These are phyloP conservation scores for Branchinecta lynchi DNA, from an alignment of 1,140 invertebrate species.

Conservation along the genomic window DNA sequence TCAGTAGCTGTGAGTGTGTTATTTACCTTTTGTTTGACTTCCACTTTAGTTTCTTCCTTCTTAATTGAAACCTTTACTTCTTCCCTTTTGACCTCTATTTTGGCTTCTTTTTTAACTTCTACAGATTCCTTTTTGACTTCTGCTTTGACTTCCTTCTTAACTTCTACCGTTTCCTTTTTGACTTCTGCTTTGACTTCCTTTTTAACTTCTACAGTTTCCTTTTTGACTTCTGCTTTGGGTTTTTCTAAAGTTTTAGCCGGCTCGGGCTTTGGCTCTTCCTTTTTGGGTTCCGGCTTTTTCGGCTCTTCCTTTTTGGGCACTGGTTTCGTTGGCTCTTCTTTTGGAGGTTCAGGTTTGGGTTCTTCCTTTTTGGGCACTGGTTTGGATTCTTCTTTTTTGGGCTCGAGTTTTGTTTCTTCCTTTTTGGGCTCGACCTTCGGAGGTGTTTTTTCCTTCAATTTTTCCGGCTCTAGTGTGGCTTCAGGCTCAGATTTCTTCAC, in stretches of 20 bases:
- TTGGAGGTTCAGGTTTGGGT: conserved; percentile 17
- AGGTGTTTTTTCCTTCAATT: conserved; percentile 14
- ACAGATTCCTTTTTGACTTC: conserved; percentile 24
- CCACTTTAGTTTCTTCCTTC: conserved; percentile 25
- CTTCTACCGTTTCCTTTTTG: conserved; percentile 15
- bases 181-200: conserved; percentile 23
- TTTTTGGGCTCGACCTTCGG: conserved; percentile 18
- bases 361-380: no score
- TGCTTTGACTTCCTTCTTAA: conserved; percentile 28
- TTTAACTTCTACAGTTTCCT: conserved; percentile 29
- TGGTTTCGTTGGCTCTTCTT: conserved; percentile 4
- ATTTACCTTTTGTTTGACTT: conserved; percentile 28
- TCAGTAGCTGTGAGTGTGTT: conserved; percentile 21
- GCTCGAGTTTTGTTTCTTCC: conserved; percentile 11
- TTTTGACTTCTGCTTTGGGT: conserved; percentile 16
- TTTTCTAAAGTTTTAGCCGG: conserved; percentile 19
- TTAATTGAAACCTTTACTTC: conserved; percentile 28
- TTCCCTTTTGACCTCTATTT: conserved; percentile 32
- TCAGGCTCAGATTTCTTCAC: conserved; percentile 36
- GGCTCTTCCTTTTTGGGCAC: conserved; percentile 27
- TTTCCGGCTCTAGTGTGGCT: conserved; percentile 20
- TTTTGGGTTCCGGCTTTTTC: conserved; percentile 29
- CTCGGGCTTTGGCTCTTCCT: conserved; percentile 35
- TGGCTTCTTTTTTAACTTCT: conserved; percentile 21
- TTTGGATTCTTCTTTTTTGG: no score